Percentiles rank a stretch among this genome's conserved stretches.
Evolutionary conservation across 2,888 invertebrate genomes (phyloP).

Genomic region (Lamellibrachia satsuma): DNA sequence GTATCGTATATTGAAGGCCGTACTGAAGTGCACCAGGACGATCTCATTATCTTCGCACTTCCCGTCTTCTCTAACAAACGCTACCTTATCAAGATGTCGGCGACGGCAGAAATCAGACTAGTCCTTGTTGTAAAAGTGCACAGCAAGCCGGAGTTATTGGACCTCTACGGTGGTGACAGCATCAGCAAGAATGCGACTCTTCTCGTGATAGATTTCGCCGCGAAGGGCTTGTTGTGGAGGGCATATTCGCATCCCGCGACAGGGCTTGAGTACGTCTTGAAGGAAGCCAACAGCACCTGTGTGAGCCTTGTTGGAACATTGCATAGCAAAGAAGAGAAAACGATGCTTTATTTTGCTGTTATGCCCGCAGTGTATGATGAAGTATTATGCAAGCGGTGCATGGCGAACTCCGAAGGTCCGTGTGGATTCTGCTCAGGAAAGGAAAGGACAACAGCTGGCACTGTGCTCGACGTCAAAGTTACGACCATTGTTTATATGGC

Average conservation of each 20-base stretch:
- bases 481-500: background rate
- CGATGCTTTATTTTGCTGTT: background rate
- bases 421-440: slow-evolving; percentile 3
- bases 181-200: background rate
- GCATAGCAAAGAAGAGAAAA: background rate
- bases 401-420: background rate
- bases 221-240: background rate
- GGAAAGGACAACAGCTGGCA: background rate
- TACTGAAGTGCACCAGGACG: background rate
- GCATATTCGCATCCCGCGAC: background rate
- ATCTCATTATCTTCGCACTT: background rate
- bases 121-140: background rate
- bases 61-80: background rate
- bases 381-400: background rate
- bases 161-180: background rate
- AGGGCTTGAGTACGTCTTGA: background rate
- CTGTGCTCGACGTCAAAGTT: background rate
- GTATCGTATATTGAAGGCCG: background rate
- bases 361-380: background rate
- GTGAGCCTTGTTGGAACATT: background rate
- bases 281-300: background rate
- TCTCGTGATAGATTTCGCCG: background rate
- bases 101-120: background rate
- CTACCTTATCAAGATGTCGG: background rate
- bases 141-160: background rate